A percentile compares a stretch with the other conserved stretches of the same genome.
Evolutionary conservation across 2,888 invertebrate species (phyloP).

Genomic region (Hyalella azteca): DNA sequence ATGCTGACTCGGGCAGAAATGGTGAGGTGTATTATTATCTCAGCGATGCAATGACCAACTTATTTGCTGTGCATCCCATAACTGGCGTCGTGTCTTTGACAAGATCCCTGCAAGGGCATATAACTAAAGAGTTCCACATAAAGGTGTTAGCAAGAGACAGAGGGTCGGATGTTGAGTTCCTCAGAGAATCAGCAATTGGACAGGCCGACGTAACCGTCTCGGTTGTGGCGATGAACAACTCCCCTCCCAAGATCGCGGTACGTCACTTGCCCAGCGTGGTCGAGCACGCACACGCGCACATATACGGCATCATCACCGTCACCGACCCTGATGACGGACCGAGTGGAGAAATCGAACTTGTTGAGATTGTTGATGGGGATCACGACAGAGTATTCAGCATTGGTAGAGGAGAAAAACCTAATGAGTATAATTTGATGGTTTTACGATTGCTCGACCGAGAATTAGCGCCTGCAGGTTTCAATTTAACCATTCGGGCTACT

Average conservation of each 20-base stretch:
- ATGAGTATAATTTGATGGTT: slow-evolving; percentile 61
- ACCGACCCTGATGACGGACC: slow-evolving; percentile 82
- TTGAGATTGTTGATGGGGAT: slow-evolving; percentile 88
- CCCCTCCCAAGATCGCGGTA: slow-evolving; percentile 82
- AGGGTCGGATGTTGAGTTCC: slow-evolving; percentile 69
- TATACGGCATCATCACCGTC: slow-evolving; percentile 88
- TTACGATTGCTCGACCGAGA: slow-evolving; percentile 53
- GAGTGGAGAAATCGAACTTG: slow-evolving; percentile 80
- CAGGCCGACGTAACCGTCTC: slow-evolving; percentile 47
- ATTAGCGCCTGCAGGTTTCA: slow-evolving; percentile 79
- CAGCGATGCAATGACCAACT: slow-evolving; percentile 78
- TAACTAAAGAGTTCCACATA: not conserved
- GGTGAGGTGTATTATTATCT: slow-evolving; percentile 97
- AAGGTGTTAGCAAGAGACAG: slow-evolving; percentile 83
- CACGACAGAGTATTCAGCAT: slow-evolving; percentile 87
- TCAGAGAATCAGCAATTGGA: slow-evolving; percentile 56
- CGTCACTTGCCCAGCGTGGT: slow-evolving; percentile 80
- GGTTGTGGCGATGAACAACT: slow-evolving; percentile 76
- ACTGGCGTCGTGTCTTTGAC: slow-evolving; percentile 86
- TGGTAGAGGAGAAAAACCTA: slow-evolving; percentile 67
- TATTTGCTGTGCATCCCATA: slow-evolving; percentile 93
- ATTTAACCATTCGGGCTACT: slow-evolving; percentile 81
- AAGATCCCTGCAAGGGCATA: slow-evolving; percentile 73
- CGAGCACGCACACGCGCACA: slow-evolving; percentile 79
- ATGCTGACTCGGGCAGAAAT: slow-evolving; percentile 94